Percentiles rank a stretch among this genome's conserved stretches.
phyloP scores from a whole-genome alignment of 2,113 vertebrate genomes.

The Hyperopisus bebe region DNA sequence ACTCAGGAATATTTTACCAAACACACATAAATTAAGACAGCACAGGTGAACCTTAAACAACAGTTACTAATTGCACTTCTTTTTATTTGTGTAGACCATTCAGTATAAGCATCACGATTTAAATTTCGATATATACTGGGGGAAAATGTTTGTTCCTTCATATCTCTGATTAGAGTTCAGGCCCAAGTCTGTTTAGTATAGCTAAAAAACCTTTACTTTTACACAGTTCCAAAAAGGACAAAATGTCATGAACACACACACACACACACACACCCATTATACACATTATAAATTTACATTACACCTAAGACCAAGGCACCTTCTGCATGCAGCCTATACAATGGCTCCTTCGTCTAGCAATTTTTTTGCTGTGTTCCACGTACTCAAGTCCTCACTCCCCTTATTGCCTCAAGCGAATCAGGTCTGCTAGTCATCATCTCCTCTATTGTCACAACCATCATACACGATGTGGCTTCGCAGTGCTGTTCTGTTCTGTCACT shows the following conservation, averaged over 20 bases:
- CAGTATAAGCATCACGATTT: conserved; percentile 46
- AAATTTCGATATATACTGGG: conserved; percentile 41
- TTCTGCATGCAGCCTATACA: conserved; percentile 19
- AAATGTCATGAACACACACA: conserved; percentile 47
- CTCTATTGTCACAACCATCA: conserved; percentile 16
- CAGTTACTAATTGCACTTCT: conserved; percentile 68
- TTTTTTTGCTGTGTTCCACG: neutral
- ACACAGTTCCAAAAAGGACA: conserved; percentile 46
- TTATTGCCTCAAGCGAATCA: neutral
- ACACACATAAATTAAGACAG: conserved; percentile 53
- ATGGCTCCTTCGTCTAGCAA: neutral
- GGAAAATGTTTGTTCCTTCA: conserved; percentile 38
- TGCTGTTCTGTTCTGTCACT: neutral
- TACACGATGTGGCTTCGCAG: conserved; percentile 28
- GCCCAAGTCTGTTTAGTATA: conserved; percentile 40
- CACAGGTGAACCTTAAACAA: conserved; percentile 57
- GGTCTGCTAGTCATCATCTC: neutral
- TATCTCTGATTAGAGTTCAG: conserved; percentile 49
- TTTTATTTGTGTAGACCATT: conserved; percentile 54
- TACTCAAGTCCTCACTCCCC: neutral
- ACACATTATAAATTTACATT: conserved; percentile 54
- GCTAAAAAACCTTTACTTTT: conserved; percentile 30
- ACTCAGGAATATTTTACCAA: conserved; percentile 48
- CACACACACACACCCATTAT: conserved; percentile 32
- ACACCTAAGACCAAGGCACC: conserved; percentile 18